These are phyloP conservation scores for Camelus dromedarius DNA, from an alignment of 2,113 vertebrate genomes.

Conservation along the genomic window DNA sequence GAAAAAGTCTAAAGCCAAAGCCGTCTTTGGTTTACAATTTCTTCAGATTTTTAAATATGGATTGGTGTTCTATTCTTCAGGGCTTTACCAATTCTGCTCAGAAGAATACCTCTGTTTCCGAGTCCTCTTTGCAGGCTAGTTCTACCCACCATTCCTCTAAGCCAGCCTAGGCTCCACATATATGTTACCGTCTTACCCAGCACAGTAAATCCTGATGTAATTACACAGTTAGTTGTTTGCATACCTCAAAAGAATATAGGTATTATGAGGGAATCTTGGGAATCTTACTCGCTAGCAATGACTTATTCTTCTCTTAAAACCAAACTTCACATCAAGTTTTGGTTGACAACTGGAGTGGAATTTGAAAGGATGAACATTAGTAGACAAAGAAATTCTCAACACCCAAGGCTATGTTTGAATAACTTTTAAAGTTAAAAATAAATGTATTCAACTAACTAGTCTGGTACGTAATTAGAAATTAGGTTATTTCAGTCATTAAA, in stretches of 20 bases:
- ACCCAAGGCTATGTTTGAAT: background rate
- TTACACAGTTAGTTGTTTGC: background rate
- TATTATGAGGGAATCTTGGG: background rate
- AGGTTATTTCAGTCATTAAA: conserved; percentile 12
- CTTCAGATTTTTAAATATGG: background rate
- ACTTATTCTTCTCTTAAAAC: background rate
- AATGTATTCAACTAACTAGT: background rate
- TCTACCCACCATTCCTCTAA: background rate
- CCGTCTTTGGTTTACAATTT: background rate
- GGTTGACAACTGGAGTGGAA: background rate
- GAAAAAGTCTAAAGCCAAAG: background rate
- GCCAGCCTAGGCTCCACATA: background rate
- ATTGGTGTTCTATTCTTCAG: background rate
- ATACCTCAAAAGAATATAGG: background rate
- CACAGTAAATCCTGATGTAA: background rate
- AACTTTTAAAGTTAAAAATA: conserved; percentile 11
- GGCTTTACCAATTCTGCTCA: background rate
- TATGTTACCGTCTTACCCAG: background rate
- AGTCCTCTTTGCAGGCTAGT: background rate
- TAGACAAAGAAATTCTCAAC: conserved; percentile 4
- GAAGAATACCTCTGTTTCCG: background rate
- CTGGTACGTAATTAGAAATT: background rate
- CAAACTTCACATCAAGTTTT: background rate
- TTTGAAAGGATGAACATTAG: background rate
- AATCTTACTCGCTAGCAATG: background rate